Evolutionary conservation across 2,113 vertebrate species (phyloP), one percentile per base, ranked within the genome.

Genomic region (Pseudorasbora parva): DNA sequence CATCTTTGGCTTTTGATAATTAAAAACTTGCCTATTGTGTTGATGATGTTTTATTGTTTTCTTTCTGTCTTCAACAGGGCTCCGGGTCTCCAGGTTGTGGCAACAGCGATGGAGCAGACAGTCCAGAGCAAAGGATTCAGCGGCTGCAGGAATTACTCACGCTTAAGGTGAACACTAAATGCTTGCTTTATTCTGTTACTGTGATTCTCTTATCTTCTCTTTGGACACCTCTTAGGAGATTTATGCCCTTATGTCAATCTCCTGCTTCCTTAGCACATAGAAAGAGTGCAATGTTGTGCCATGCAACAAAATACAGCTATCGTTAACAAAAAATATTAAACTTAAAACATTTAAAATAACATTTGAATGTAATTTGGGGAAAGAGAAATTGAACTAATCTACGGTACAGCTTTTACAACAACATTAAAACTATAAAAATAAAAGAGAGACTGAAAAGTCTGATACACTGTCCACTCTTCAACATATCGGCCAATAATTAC

Each of bases 31-130:
- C 94, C 95, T 87, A 89, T 68, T 68, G 81, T 56, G 69, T 54
- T 87, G n/a, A 25, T 78, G 21, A 66, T 54, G 30, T 25, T 77
- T 37, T 41, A n/a, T 54, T 21, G 21, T 4, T 94, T 94, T 93
- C 94, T 96, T 93, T 95, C 94, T 93, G 93, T 94, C 93, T 95
- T 90, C 95, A 94, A 82, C 85, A 97, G 96, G 92, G 91, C 92
- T 97, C 96, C 95, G 96, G 96, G 95, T 98, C 97, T 95, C 96
- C 95, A 87, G 94, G 93, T 92, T 94, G 90, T 91, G 93, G 92
- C 92, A 94, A 82, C 88, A 91, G 82, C 90, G 74, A 86, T 92
- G 93, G 84, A 89, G 93, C 91, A 92, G 92, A 89, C 93, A 90
- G 89, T 88, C 92, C 91, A 86, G 94, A 95, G 91, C 91, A 91